Evolutionary conservation across 2,797 vertebrate genomes (phyloP), one percentile per base, ranked within the genome.

Genomic region (Hydrolagus colliei): DNA sequence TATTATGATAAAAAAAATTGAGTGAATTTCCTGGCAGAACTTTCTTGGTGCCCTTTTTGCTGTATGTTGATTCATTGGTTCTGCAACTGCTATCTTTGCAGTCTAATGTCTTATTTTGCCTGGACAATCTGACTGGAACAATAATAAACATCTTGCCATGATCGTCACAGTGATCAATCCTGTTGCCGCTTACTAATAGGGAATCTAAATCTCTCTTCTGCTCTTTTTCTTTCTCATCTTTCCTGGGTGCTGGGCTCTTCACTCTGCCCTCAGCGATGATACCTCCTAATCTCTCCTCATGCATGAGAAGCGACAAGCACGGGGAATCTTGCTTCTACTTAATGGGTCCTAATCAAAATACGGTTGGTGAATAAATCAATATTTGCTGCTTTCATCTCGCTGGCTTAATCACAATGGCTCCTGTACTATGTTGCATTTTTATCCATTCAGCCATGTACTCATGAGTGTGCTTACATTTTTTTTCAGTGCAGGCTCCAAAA

Each of bases 271-370:
- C 97, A 99, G 98, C 97, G 96, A 96, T 97, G 96, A 95, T 97
- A 92, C 96, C 96, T 96, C 96, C 97, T 94, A 97, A 96, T 96
- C 96, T 97, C 94, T 95, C 97, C 96, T 96, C 96, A 96, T 96
- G 96, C 95, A 95, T 97, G 96, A 97, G 96, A 97, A 97, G 97
- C 96, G 97, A 99, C 95, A 98, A 98, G 96, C 96, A 96, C 95
- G 97, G 96, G 95, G 98, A 99, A 93, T 95, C 97, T 94, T 96
- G 96, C 95, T 95, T 97, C 97, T 97, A 97, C 97, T 96, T 98
- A 95, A 98, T 96, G 96, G 97, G 97, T 96, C 98, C 97, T 95
- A 98, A 97, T 97, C 96, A 97, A 97, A 98, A 96, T 96, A 99
- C 97, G 98, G 98, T 99, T 99, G 98, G 98, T 99, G 98, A 94